Base-by-base conservation (phyloP, 2,797 vertebrate species). In the Pangasius larnaudii region DNA sequence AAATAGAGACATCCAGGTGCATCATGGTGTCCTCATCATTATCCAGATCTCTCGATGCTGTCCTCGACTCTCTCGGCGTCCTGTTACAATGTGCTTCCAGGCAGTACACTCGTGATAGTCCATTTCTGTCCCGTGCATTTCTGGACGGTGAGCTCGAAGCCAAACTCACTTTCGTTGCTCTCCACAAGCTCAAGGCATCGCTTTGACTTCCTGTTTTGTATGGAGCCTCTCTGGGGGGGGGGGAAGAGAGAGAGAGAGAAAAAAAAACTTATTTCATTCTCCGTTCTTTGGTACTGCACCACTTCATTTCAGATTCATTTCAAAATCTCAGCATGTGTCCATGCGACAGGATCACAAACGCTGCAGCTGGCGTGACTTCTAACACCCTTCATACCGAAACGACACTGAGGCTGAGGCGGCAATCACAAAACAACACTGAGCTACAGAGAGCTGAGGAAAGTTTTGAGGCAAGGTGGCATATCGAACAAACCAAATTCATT, bases 171-270 rank as follows among this genome's bases (percentile, higher is more conserved):
- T 90, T 98, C 97, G 0, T 89, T 97, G 95, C 95, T 98, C 87
- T 96, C 97, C 93, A 98, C 96, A 19, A 99, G 94, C 94, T 99
- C 98, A 84, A 99, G 95, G 92, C 98, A 99, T 93, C 98, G 95
- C 95, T 97, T 99, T 92, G 98, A 99, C 95, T 99, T 99, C 94
- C 95, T 97, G 96, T 99, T 99, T 96, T 98, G 98, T 95, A 99
- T 98, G 92, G 98, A 95, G 89, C 98, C 98, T 96, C 97, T 98
- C 98, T 99, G 92, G 7, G 95, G 93, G 67, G 91, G 82, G 93
- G 30, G 86, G 93, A 94, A 91, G 87, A 71, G 65, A 36, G n/a
- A 24, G 22, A 6, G 56, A 16, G 51, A 13, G 13, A 53, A 3
- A 89, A 93, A 71, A 80, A 71, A 69, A 93, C 92, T n/a, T 58